phyloP scores from a whole-genome alignment of 2,888 invertebrate species.

The Phengaris alcon region DNA sequence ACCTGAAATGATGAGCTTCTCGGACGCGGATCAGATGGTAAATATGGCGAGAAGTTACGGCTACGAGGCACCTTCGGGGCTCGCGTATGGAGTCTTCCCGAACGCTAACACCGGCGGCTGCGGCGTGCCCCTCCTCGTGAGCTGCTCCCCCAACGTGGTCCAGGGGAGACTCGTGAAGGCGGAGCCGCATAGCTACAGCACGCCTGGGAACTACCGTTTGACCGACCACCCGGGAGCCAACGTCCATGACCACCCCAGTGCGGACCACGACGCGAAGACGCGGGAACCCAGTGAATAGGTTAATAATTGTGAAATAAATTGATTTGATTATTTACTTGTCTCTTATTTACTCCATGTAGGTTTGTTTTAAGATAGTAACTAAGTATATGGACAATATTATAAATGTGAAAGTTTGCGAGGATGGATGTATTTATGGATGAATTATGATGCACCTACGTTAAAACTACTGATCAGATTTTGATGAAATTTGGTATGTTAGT shows the following conservation, averaged over 20 bases:
- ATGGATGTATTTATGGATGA: too few relatives aligned
- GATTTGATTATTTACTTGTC: neutral
- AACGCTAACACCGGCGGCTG: slow-evolving; percentile 58
- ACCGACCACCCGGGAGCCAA: neutral
- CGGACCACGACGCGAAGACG: neutral
- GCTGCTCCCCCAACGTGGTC: slow-evolving; percentile 63
- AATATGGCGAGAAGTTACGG: slow-evolving; percentile 49
- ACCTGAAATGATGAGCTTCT: slow-evolving; percentile 54
- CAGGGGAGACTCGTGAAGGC: slow-evolving; percentile 53
- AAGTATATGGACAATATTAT: too few relatives aligned
- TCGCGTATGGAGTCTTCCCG: slow-evolving; percentile 61
- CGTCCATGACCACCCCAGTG: neutral
- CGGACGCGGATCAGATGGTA: slow-evolving; percentile 56
- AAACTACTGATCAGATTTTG: too few relatives aligned
- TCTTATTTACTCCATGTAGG: neutral
- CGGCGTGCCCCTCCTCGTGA: slow-evolving; percentile 62
- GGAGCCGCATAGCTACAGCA: slow-evolving; percentile 40
- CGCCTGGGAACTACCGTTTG: neutral
- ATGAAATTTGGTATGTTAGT: too few relatives aligned
- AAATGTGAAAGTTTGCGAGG: too few relatives aligned
- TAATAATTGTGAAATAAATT: neutral
- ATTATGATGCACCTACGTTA: too few relatives aligned
- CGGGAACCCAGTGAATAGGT: neutral
- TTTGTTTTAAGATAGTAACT: too few relatives aligned
- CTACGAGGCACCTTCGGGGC: slow-evolving; percentile 33